These are phyloP conservation scores for Stenodema calcarata DNA, from an alignment of 2,888 invertebrate genomes.

Conservation along the genomic window DNA sequence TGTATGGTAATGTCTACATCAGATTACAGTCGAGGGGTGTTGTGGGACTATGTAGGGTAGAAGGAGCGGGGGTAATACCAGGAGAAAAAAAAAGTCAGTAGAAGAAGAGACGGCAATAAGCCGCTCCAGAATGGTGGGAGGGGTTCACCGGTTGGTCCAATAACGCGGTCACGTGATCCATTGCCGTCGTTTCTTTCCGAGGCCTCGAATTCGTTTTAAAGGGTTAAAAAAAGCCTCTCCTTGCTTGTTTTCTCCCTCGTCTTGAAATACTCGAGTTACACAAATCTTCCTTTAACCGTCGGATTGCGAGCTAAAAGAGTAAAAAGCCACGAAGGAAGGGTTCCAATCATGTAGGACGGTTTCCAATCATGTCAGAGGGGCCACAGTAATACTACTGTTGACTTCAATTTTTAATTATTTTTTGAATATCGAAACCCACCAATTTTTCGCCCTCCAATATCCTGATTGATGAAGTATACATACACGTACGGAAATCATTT, in stretches of 20 bases:
- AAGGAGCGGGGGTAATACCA: not conserved
- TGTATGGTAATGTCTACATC: constrained; percentile 24
- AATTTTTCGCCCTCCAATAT: too few species aligned
- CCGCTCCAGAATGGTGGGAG: not conserved
- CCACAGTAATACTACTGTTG: too few species aligned
- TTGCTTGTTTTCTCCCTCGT: not conserved
- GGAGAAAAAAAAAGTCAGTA: not conserved
- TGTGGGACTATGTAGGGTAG: not conserved
- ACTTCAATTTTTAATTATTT: too few species aligned
- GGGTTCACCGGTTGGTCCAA: not conserved
- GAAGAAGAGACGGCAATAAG: not conserved
- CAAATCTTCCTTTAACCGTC: not conserved
- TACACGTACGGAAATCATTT: too few species aligned
- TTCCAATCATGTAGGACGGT: too few species aligned
- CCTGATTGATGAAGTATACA: too few species aligned
- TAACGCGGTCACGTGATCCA: constrained; percentile 38
- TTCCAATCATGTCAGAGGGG: too few species aligned
- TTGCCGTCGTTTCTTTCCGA: not conserved
- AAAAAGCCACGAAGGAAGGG: too few species aligned
- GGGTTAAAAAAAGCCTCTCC: not conserved
- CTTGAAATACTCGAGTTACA: not conserved
- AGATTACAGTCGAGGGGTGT: constrained; percentile 5
- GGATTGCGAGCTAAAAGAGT: too few species aligned
- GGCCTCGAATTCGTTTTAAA: not conserved
- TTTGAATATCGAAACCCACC: too few species aligned